Evolutionary conservation across 2,797 vertebrate species (phyloP), one percentile per base, ranked within the genome.

Genomic region (Sebastes hubbsi): DNA sequence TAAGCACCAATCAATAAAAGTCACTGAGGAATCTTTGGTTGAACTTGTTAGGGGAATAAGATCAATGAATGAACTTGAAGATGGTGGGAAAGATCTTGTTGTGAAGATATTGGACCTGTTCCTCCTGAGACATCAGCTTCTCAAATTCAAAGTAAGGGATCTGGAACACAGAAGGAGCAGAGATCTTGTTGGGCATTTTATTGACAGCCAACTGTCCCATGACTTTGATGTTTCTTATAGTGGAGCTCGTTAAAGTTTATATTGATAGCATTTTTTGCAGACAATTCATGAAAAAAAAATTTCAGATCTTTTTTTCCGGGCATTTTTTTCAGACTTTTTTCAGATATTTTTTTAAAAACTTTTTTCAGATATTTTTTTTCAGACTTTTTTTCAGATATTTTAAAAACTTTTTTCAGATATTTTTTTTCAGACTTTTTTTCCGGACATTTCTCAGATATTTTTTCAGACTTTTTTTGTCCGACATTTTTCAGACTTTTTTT

Each of bases 111-210:
- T 77, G 66, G 18, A 86, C 36, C 59, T 64, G 63, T 14, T 88
- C 52, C 61, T 75, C 20, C 2, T 13, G n/a, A 24, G 56, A 83
- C 72, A n/a, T 63, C 59, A 87, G 68, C 52, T 55, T 81, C 60
- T 92, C 88, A 73, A 84, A 89, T 60, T 91, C 90, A 87, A 82
- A 91, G 75, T 88, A 90, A 58, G 90, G 86, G 32, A 91, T 89
- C 90, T 92, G 78, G 1, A 46, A 68, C 1, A 54, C 34, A 59
- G 18, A 36, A 24, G 4, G 5, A 72, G 25, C 42, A 36, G 5
- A 76, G 3, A 32, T 49, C 2, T 34, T 24, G 3, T 13, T 32
- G 7, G 2, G 5, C 6, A 32, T 34, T 9, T 38, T 46, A 25
- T 27, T 29, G 14, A 32, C 4, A 22, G 29, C 34, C 4, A 62